Evolutionary conservation across 2,888 invertebrate genomes (phyloP).

Genomic region (Drosophila pseudotakahashii): DNA sequence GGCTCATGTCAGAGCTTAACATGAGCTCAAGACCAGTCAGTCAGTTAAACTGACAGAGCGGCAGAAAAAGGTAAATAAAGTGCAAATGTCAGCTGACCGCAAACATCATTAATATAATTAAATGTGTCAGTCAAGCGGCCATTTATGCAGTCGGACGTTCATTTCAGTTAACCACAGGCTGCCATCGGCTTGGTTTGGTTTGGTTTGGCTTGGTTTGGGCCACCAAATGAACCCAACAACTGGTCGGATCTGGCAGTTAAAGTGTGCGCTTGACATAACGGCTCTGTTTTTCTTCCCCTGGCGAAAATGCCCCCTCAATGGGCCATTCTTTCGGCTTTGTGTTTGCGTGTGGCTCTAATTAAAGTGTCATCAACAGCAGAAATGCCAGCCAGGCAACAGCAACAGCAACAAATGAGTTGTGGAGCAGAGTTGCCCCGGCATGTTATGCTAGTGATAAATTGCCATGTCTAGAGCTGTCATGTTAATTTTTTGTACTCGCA

Average conservation of each 20-base stretch:
- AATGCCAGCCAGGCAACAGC: conserved; percentile 28
- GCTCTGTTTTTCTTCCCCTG: conserved; percentile 35
- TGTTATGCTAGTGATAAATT: conserved; percentile 80
- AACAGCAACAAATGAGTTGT: conserved; percentile 16
- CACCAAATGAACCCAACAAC: conserved; percentile 39
- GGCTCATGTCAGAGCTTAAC: conserved; percentile 40
- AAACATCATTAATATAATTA: conserved; percentile 81
- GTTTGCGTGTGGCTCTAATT: conserved; percentile 79
- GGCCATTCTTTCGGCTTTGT: conserved; percentile 50
- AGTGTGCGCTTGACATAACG: conserved; percentile 70
- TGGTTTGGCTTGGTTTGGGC: conserved; percentile 8
- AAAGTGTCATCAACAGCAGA: conserved; percentile 76
- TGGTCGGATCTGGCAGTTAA: conserved; percentile 54
- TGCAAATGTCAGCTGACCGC: conserved; percentile 83
- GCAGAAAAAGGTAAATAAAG: conserved; percentile 67
- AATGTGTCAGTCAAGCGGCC: conserved; percentile 81
- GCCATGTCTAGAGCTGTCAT: conserved; percentile 80
- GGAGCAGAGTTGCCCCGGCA: conserved; percentile 58
- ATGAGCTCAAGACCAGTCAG: conserved; percentile 43
- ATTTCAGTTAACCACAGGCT: conserved; percentile 68
- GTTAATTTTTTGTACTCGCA: conserved; percentile 74
- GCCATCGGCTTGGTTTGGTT: conserved; percentile 33
- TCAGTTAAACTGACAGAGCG: conserved; percentile 57
- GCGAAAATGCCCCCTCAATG: conserved; percentile 7
- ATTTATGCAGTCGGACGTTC: conserved; percentile 75